Evolutionary conservation across 1,140 invertebrate genomes (phyloP).

Genomic region (Drosophila watanabei): DNA sequence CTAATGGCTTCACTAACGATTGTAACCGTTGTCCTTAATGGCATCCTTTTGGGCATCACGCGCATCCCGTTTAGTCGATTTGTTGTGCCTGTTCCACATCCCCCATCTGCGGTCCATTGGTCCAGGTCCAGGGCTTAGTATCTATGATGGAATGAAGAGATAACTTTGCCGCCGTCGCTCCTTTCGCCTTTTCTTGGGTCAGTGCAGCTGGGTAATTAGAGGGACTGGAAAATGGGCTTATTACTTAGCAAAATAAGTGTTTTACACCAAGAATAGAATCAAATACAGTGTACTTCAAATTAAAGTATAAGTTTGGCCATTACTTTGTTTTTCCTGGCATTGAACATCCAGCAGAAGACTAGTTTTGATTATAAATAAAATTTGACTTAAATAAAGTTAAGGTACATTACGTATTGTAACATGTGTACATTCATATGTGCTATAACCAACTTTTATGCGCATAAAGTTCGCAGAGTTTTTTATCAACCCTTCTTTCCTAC

Average conservation of each 20-base stretch:
- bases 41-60: conserved; percentile 79
- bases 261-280: background rate
- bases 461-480: background rate
- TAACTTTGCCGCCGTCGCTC: conserved; percentile 4
- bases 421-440: background rate
- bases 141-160: conserved; percentile 50
- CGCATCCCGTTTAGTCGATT: conserved; percentile 59
- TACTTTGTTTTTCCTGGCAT: too few relatives aligned
- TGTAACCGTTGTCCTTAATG: conserved; percentile 83
- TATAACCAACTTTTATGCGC: background rate
- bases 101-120: conserved; percentile 25
- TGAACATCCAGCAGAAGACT: too few relatives aligned
- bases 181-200: conserved; percentile 18
- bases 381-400: background rate
- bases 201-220: conserved; percentile 56
- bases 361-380: too few relatives aligned
- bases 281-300: background rate
- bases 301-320: background rate
- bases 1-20: conserved; percentile 84
- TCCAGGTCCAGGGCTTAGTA: conserved; percentile 37
- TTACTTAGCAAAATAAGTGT: conserved; percentile 9
- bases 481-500: background rate
- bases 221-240: background rate
- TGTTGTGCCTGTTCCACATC: conserved; percentile 41
- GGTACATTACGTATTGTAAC: background rate